Evolutionary conservation across 2,113 vertebrate species (phyloP).

Genomic region (Phoenicopterus ruber): DNA sequence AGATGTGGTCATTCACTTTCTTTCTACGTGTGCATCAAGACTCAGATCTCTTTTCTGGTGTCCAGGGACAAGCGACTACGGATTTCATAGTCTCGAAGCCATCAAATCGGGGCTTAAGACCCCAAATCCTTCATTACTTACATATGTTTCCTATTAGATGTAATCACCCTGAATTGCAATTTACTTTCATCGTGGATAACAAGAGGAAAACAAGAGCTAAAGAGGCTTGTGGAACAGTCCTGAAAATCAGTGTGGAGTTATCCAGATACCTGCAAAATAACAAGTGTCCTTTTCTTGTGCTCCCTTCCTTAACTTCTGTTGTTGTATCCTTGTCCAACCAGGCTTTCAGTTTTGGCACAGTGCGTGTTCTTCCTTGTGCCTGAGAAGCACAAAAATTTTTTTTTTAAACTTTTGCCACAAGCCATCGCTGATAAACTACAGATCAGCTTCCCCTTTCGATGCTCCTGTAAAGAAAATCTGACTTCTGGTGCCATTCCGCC

Average conservation of each 20-base stretch:
- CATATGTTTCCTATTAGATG: neutral
- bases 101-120: neutral
- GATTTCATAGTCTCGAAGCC: neutral
- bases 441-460: neutral
- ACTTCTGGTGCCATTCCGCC: neutral
- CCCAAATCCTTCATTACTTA: neutral
- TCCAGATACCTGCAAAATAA: neutral
- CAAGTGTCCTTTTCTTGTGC: neutral
- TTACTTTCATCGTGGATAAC: neutral
- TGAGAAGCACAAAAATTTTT: neutral
- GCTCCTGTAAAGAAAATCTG: neutral
- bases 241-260: neutral
- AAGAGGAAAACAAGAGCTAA: neutral
- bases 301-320: neutral
- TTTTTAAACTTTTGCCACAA: neutral
- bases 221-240: neutral
- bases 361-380: fast-evolving
- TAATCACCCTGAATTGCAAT: neutral
- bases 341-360: neutral
- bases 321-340: neutral
- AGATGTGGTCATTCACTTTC: neutral
- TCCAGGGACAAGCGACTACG: neutral
- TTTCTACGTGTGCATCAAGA: neutral
- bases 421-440: neutral
- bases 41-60: neutral